Conservation (phyloP, 2,113 vertebrate species). For the Leucopsar rothschildi region DNA sequence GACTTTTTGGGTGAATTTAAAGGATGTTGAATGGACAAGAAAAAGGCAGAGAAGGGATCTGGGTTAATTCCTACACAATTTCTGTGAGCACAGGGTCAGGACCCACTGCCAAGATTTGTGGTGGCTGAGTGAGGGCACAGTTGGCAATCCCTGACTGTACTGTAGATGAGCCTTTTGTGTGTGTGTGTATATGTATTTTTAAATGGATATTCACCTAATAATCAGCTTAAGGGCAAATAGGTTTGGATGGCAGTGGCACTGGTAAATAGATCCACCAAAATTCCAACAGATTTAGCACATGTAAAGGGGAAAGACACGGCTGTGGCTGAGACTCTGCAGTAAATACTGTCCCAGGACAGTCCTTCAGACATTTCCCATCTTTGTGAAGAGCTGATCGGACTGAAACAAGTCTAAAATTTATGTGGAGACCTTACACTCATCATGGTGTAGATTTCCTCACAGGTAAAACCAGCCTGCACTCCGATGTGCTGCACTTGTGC, state of each 20-base stretch:
- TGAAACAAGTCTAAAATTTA: neutral
- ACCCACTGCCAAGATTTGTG: neutral
- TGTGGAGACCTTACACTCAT: neutral
- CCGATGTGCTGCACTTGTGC: accelerated
- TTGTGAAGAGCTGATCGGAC: neutral
- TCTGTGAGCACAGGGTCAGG: neutral
- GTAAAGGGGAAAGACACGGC: accelerated
- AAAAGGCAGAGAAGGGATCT: neutral
- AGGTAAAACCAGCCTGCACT: accelerated
- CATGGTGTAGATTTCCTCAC: neutral
- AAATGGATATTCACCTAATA: accelerated
- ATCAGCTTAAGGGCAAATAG: neutral
- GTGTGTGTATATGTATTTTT: neutral
- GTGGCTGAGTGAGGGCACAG: neutral
- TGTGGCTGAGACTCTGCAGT: neutral
- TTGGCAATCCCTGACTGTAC: neutral
- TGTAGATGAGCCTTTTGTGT: accelerated
- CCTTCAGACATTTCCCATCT: neutral
- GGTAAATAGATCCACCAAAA: neutral
- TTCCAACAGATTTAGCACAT: accelerated
- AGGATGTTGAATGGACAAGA: neutral
- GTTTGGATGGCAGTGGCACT: neutral
- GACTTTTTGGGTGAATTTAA: neutral
- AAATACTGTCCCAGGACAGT: neutral
- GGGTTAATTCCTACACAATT: neutral